Conservation (phyloP, 1,140 invertebrate genomes). For the Plectrocnemia conspersa region DNA sequence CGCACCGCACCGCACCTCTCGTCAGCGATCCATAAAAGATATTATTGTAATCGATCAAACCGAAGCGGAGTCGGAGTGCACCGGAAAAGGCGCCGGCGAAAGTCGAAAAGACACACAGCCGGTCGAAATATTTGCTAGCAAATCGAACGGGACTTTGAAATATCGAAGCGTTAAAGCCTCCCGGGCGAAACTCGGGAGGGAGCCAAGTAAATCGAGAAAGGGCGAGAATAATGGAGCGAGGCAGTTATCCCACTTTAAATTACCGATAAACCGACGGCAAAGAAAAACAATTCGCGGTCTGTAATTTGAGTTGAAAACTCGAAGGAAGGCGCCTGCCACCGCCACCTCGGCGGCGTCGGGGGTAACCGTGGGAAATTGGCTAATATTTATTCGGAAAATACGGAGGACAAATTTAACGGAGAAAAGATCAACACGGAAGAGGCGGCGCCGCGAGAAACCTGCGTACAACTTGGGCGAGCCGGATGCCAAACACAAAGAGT, state of each 20-base stretch:
- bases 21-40: too few relatives aligned
- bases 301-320: conserved; percentile 33
- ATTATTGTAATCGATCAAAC: too few relatives aligned
- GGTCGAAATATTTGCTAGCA: conserved; percentile 31
- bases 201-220: conserved; percentile 13
- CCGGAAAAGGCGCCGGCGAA: conserved; percentile 1
- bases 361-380: conserved; percentile 20
- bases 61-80: not conserved
- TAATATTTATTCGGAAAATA: conserved; percentile 36
- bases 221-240: conserved; percentile 33
- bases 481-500: conserved; percentile 17
- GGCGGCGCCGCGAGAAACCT: conserved; percentile 16
- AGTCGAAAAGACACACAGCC: conserved; percentile 6
- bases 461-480: conserved; percentile 7
- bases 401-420: conserved; percentile 30
- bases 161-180: conserved; percentile 32
- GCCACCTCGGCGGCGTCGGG: not conserved
- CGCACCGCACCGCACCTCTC: too few relatives aligned
- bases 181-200: conserved; percentile 7
- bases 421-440: conserved; percentile 34
- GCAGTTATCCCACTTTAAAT: conserved; percentile 35
- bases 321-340: conserved; percentile 10
- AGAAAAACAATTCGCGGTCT: conserved; percentile 34
- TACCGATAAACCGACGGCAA: conserved; percentile 35
- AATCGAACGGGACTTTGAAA: conserved; percentile 37